Conservation (phyloP, 2,113 vertebrate genomes). For the Montifringilla adamsi region DNA sequence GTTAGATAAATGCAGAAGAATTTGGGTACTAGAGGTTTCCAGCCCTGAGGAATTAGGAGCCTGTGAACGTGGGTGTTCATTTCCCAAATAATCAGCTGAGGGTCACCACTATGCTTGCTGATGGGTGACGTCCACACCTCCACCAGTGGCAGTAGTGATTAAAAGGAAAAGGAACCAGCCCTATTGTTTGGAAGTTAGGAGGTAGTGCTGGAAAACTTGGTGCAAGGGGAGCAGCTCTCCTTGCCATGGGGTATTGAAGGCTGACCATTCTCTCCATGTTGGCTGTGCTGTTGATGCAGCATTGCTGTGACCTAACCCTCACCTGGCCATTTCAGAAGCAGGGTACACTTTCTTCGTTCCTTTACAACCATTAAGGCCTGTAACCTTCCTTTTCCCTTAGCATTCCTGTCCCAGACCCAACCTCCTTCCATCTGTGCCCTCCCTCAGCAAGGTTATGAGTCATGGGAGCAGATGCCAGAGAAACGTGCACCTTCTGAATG, state of each 20-base stretch:
- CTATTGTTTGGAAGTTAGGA: background rate
- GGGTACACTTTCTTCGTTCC: background rate
- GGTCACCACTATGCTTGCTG: background rate
- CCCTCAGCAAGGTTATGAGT: background rate
- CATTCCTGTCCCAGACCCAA: background rate
- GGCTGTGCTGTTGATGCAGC: background rate
- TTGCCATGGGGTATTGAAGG: rapidly evolving
- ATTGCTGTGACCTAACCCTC: background rate
- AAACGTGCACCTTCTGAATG: background rate
- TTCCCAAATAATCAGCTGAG: background rate
- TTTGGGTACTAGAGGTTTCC: background rate
- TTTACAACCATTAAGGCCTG: background rate
- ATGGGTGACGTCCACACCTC: background rate
- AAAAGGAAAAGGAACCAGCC: background rate
- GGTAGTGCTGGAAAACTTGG: background rate
- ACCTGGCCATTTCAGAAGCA: background rate
- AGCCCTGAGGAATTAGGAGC: background rate
- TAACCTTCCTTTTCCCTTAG: background rate
- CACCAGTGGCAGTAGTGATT: background rate
- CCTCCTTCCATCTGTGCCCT: background rate
- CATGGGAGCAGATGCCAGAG: background rate
- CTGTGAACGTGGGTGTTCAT: background rate
- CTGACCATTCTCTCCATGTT: background rate
- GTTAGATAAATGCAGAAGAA: background rate
- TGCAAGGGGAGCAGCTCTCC: background rate